Evolutionary conservation across 92 coral and sea anemone genomes (phyloP), one percentile per base, ranked within the genome.

Genomic region (Actinostola sp.): DNA sequence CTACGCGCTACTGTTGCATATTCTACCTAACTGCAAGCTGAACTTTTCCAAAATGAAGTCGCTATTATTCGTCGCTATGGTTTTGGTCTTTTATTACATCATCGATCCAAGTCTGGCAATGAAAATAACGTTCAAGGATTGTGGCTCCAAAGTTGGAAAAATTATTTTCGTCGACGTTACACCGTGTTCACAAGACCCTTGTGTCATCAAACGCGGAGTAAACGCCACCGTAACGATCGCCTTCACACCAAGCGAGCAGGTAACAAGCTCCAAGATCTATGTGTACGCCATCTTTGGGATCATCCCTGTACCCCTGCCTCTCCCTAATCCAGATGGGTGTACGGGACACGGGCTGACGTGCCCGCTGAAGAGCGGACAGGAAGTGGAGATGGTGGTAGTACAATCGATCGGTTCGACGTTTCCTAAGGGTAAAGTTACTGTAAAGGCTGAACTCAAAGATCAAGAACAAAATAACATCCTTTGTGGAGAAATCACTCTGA

Each of bases 171-270:
- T 84, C 13, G 93, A 89, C 51, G 26, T 89, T 7, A 48, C 82
- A 1, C 90, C 93, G 1, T 89, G 93, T 41, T 74, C 77, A 39
- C 35, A 63, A 41, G 93, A 89, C 24, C 90, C 93, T 3, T 89
- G 94, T 69, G 83, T 81, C 29, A 74, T 89, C 50, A 89, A 89
- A 56, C 71, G 63, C 0, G 90, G 90, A n/a, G 34, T 49, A 6
- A 85, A 80, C 65, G 84, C 70, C 3, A 75, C 88, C 0, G 80
- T 72, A 11, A 80, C 78, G n/a, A 65, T 84, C 32, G 72, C 60
- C 28, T 84, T 84, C 41, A 67, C 60, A 20, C 94, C 94, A 7
- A 56, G 55, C 10, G 94, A 89, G 54, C 79, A 60, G 35, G 89
- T 85, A 26, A 81, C 94, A 36, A 59, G 75, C 61, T 63, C 84